Percentiles rank a stretch among this genome's conserved stretches.
Conservation (phyloP, 2,888 invertebrate species). For the Chrysolina oricalcia region DNA sequence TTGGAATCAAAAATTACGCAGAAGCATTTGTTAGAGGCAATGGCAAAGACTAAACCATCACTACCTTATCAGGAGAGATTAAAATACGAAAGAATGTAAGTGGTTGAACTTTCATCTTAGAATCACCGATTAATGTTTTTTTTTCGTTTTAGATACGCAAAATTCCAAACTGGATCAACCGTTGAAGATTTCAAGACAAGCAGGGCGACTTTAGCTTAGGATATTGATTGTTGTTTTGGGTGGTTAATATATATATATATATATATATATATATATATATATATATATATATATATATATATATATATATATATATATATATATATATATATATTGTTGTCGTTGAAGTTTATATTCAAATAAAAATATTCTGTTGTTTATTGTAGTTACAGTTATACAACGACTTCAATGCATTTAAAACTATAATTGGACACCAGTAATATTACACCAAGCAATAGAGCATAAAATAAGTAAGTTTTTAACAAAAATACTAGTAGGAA, state of each 20-base stretch:
- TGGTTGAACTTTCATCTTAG: background rate
- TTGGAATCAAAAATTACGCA: slow-evolving; percentile 70
- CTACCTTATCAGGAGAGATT: slow-evolving; percentile 79
- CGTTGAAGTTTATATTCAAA: background rate
- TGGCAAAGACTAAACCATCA: slow-evolving; percentile 84
- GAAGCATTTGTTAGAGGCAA: slow-evolving; percentile 79
- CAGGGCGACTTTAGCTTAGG: slow-evolving; percentile 67
- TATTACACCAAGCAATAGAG: too few relatives aligned
- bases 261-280: background rate
- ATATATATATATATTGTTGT: background rate
- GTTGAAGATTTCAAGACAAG: slow-evolving; percentile 62
- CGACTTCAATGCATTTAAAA: too few relatives aligned
- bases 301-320: background rate
- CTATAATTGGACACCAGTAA: too few relatives aligned
- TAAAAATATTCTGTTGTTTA: background rate
- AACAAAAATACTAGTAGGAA: too few relatives aligned
- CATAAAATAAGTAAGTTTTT: too few relatives aligned
- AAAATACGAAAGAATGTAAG: slow-evolving; percentile 86
- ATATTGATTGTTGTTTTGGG: background rate
- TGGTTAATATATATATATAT: background rate
- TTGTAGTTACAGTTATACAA: too few relatives aligned
- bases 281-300: background rate
- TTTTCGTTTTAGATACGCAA: slow-evolving; percentile 69
- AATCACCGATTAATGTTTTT: background rate
- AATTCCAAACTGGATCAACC: slow-evolving; percentile 64